Conservation (phyloP, 2,113 vertebrate species). For the Otis tarda region DNA sequence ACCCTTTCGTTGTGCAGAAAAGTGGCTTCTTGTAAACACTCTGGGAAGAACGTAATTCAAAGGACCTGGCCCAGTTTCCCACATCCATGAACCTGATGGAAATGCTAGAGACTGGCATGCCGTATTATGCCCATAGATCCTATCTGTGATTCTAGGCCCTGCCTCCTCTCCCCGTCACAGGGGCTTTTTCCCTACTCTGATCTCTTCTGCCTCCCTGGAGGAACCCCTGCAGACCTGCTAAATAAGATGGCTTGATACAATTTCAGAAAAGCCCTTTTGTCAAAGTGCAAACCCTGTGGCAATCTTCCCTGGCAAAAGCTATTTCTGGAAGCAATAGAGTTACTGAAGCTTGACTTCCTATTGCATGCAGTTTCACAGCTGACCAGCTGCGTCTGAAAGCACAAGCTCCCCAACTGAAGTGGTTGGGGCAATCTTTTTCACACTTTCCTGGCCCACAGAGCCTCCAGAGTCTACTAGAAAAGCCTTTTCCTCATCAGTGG, state of each 20-base stretch:
- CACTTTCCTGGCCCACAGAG: not conserved
- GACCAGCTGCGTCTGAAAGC: not conserved
- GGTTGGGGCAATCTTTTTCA: not conserved
- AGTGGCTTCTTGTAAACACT: not conserved
- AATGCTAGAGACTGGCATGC: not conserved
- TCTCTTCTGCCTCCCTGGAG: not conserved
- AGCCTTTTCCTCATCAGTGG: not conserved
- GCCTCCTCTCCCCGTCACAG: not conserved
- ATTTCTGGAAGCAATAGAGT: not conserved
- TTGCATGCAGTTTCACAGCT: not conserved
- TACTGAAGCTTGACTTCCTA: not conserved
- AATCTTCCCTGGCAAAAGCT: not conserved
- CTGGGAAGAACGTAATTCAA: not conserved
- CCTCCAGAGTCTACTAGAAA: not conserved
- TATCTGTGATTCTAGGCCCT: not conserved
- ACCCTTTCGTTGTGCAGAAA: not conserved
- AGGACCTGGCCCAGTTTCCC: not conserved
- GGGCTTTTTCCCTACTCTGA: not conserved
- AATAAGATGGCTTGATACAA: not conserved
- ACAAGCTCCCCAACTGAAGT: not conserved
- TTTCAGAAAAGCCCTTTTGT: not conserved
- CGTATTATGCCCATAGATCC: not conserved
- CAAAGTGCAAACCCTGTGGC: not conserved
- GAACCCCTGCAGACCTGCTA: not conserved
- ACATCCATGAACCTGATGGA: not conserved